Evolutionary conservation across 2,797 vertebrate species (phyloP), one percentile per base, ranked within the genome.

Genomic region (Helarctos malayanus): DNA sequence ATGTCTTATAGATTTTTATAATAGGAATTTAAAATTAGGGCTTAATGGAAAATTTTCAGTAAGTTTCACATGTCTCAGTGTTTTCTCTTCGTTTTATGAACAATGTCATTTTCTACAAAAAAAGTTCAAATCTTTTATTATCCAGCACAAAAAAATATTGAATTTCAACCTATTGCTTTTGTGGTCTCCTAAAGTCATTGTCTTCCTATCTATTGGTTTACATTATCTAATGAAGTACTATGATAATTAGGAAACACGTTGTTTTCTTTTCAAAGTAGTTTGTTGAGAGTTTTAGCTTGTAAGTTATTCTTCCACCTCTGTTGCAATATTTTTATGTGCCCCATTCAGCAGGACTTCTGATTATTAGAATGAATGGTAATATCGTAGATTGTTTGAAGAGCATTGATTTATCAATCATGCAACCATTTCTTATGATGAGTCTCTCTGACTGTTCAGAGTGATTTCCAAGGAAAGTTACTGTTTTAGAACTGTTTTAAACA

Each of bases 401-500:
- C 5, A 94, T n/a, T 91, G 75, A 83, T 47, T 87, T 83, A 71
- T 78, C 21, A 79, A 32, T 59, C 14, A 52, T 69, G 9, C 0
- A 84, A 81, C 1, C 23, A 32, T 52, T 81, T 56, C 63, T 86
- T 89, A 76, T 76, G 35, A 85, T 63, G 10, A 79, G 23, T 27
- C 25, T 78, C n/a, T 69, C 12, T 61, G 35, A 15, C 14, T 35
- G 1, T 45, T 97, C 18, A 93, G 19, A 91, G 25, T 61, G 45
- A 96, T 87, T 94, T 69, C 5, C 7, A 71, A 85, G 32, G 4
- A 95, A 94, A 69, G 47, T 75, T 8, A 45, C 7, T 95, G 6
- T 63, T 79, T 91, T 61, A 78, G 38, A 78, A 57, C 18, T 75
- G 12, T 86, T 94, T 94, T 90, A 89, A 91, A 65, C 23, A 78